Evolutionary conservation across 2,113 vertebrate species (phyloP).

Genomic region (Amphiprion percula): DNA sequence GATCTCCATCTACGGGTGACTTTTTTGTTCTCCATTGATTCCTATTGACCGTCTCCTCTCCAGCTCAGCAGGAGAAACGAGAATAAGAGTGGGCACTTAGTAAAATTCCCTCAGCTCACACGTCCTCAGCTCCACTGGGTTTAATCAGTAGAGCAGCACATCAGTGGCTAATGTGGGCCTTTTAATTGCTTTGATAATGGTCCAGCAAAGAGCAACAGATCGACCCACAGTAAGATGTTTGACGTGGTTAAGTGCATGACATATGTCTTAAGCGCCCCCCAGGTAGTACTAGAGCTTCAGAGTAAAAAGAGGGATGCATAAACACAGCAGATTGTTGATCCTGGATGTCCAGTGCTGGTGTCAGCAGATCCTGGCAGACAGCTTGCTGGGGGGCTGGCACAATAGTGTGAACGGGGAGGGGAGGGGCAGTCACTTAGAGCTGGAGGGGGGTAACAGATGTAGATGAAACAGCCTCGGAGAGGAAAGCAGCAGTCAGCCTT

Average conservation of each 20-base stretch:
- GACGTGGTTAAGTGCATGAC: slow-evolving; percentile 59
- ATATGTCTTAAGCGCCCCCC: slow-evolving; percentile 64
- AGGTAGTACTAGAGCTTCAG: slow-evolving; percentile 50
- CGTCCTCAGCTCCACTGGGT: slow-evolving; percentile 54
- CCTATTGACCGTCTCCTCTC: slow-evolving; percentile 19
- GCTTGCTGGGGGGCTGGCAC: slow-evolving; percentile 58
- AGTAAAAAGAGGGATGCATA: slow-evolving; percentile 64
- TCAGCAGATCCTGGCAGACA: slow-evolving; percentile 60
- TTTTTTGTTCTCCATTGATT: slow-evolving; percentile 54
- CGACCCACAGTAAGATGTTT: slow-evolving; percentile 66
- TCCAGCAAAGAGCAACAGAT: slow-evolving; percentile 71
- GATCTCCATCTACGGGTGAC: slow-evolving; percentile 35
- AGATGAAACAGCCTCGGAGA: slow-evolving; percentile 71
- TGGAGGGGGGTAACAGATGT: slow-evolving; percentile 69
- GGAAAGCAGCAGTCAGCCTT: slow-evolving; percentile 74
- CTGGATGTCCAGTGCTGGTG: slow-evolving; percentile 59
- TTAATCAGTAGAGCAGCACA: slow-evolving; percentile 58
- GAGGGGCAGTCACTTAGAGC: slow-evolving; percentile 42
- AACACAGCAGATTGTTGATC: slow-evolving; percentile 62
- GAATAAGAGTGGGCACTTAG: slow-evolving; percentile 45
- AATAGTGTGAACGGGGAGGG: slow-evolving; percentile 71
- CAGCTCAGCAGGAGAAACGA: slow-evolving; percentile 28
- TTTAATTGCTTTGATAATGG: slow-evolving; percentile 78
- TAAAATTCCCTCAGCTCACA: slow-evolving; percentile 48
- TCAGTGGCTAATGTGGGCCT: slow-evolving; percentile 52